Conservation (phyloP, 2,113 vertebrate species). For the Mellivora capensis region DNA sequence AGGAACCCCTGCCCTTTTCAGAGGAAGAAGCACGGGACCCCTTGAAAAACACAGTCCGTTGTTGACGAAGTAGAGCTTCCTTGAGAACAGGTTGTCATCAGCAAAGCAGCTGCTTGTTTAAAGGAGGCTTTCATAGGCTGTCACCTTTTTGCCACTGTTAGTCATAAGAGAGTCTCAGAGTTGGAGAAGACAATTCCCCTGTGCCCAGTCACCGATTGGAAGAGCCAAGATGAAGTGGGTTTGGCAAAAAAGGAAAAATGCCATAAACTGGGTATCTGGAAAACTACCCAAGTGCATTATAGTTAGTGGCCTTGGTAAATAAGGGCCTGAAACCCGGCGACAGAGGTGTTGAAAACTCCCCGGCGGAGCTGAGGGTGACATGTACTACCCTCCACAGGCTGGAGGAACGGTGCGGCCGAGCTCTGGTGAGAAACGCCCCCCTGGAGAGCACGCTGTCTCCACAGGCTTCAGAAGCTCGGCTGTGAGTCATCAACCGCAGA, state of each 20-base stretch:
- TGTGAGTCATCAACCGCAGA: not conserved
- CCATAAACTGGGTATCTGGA: not conserved
- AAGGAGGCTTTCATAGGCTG: not conserved
- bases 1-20: not conserved
- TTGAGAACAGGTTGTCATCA: not conserved
- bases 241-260: not conserved
- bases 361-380: not conserved
- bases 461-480: not conserved
- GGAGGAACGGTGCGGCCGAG: rapidly evolving
- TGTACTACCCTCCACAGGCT: not conserved
- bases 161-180: not conserved
- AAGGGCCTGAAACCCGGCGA: not conserved
- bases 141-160: not conserved
- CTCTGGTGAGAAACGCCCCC: not conserved
- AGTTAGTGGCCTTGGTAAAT: not conserved
- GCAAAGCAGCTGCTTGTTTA: not conserved
- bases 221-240: not conserved
- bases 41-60: not conserved
- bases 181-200: not conserved
- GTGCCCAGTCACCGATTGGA: not conserved
- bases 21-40: not conserved
- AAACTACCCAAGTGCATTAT: not conserved
- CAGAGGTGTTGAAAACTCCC: not conserved
- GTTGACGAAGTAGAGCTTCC: not conserved
- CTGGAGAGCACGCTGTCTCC: not conserved